Percentiles rank a stretch among this genome's conserved stretches.
phyloP scores from a whole-genome alignment of 1,140 invertebrate species.

The Coptotermes formosanus region DNA sequence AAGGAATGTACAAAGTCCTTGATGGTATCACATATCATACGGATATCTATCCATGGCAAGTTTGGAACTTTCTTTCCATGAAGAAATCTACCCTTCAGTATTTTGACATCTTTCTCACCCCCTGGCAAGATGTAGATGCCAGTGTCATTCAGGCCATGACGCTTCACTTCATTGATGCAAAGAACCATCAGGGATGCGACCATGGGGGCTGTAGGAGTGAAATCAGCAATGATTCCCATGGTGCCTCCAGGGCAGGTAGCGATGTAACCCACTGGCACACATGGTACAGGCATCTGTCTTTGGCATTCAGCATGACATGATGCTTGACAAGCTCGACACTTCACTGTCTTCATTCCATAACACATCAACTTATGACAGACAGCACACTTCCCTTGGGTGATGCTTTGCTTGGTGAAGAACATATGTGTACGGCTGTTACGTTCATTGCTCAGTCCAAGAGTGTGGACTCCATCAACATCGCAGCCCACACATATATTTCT shows the following conservation, averaged over 20 bases:
- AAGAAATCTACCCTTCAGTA: conserved; percentile 79
- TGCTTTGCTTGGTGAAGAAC: conserved; percentile 78
- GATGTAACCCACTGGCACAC: conserved; percentile 66
- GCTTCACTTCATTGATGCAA: conserved; percentile 92
- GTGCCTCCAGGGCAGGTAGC: conserved; percentile 53
- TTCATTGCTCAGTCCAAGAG: conserved; percentile 18
- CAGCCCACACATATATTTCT: not conserved
- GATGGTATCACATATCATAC: conserved; percentile 79
- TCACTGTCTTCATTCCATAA: conserved; percentile 73
- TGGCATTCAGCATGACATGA: conserved; percentile 78
- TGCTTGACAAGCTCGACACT: conserved; percentile 76
- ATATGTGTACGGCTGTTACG: conserved; percentile 58
- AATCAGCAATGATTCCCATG: conserved; percentile 71
- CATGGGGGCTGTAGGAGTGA: conserved; percentile 82
- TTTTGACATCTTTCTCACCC: conserved; percentile 78
- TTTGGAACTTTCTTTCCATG: conserved; percentile 70
- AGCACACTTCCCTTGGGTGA: conserved; percentile 80
- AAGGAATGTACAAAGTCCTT: conserved; percentile 83
- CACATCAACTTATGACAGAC: conserved; percentile 79
- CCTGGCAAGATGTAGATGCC: conserved; percentile 92
- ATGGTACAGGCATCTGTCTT: conserved; percentile 75
- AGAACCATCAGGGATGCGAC: conserved; percentile 91
- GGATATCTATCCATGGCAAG: conserved; percentile 68
- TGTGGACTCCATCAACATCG: not conserved
- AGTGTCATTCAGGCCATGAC: conserved; percentile 76